A percentile compares a stretch with the other conserved stretches of the same genome.
These are phyloP conservation scores for Pseudochaenichthys georgianus DNA, from an alignment of 2,797 vertebrate genomes.

Conservation along the genomic window DNA sequence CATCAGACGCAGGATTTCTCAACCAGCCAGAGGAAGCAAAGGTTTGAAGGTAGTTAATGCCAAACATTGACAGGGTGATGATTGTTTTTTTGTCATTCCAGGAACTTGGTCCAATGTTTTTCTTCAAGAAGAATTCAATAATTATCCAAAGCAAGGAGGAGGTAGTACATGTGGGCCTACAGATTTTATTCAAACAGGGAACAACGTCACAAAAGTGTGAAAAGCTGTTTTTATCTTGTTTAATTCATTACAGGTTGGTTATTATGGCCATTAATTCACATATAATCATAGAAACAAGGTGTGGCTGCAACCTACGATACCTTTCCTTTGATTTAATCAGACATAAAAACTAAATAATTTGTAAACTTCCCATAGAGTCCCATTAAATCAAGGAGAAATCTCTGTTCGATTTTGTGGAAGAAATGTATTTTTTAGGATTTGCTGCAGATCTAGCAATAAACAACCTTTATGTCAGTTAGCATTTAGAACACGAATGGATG, in stretches of 20 bases:
- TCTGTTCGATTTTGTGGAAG: neutral
- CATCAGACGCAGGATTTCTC: neutral
- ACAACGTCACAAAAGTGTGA: neutral
- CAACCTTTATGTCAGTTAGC: neutral
- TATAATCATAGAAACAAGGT: neutral
- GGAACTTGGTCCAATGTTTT: no score
- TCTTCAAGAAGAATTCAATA: neutral
- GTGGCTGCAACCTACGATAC: neutral
- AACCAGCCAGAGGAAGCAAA: neutral
- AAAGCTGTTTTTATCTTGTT: neutral
- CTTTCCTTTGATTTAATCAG: neutral
- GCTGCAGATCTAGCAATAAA: slow-evolving; percentile 4
- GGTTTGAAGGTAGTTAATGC: neutral
- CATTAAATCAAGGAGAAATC: neutral
- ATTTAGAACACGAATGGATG: neutral
- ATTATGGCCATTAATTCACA: neutral
- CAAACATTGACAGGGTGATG: neutral
- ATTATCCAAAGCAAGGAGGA: neutral
- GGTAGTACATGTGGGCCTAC: neutral
- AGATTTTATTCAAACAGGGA: neutral
- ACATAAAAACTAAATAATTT: neutral
- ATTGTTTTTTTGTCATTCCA: neutral
- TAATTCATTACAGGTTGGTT: neutral
- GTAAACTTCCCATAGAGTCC: neutral
- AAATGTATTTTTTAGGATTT: slow-evolving; percentile 10